A percentile compares a stretch with the other conserved stretches of the same genome.
These are phyloP conservation scores for Silurus lanzhouensis DNA, from an alignment of 2,797 vertebrate species.

Conservation along the genomic window DNA sequence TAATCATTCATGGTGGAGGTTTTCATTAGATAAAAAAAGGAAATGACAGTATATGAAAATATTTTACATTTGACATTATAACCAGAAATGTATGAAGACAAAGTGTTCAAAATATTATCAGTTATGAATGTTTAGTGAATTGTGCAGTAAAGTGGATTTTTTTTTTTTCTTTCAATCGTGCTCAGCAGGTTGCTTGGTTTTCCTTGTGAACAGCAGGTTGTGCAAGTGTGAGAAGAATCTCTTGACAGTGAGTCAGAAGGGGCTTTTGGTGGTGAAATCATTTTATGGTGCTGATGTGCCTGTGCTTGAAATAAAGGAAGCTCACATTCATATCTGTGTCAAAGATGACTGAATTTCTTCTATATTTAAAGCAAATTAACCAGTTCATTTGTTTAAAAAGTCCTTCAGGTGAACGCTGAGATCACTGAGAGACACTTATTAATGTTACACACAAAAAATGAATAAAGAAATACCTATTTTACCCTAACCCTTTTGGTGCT, in stretches of 20 bases:
- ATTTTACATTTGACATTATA: background rate
- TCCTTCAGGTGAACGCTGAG: slow-evolving; percentile 11
- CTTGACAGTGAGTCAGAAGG: slow-evolving; percentile 42
- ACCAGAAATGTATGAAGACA: background rate
- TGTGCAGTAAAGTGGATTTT: slow-evolving; percentile 5
- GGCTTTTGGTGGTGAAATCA: slow-evolving; percentile 39
- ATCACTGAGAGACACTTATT: background rate
- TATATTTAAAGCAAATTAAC: slow-evolving; percentile 20
- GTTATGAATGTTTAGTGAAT: background rate
- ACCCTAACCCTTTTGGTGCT: no score
- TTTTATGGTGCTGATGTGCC: slow-evolving; percentile 18
- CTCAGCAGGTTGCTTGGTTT: background rate
- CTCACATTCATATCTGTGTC: slow-evolving; percentile 35
- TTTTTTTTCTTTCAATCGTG: background rate
- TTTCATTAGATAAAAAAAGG: background rate
- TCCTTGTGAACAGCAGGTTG: slow-evolving; percentile 21
- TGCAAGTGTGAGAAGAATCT: background rate
- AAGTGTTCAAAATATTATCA: background rate
- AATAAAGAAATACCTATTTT: background rate
- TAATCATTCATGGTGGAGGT: background rate
- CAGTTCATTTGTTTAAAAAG: slow-evolving; percentile 30
- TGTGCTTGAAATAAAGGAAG: slow-evolving; percentile 36
- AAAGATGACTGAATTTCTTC: slow-evolving; percentile 40
- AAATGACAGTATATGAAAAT: background rate
- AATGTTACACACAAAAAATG: background rate